A percentile compares a stretch with the other conserved stretches of the same genome.
Conservation (phyloP, 2,113 vertebrate species). For the Stigmatopora argus region DNA sequence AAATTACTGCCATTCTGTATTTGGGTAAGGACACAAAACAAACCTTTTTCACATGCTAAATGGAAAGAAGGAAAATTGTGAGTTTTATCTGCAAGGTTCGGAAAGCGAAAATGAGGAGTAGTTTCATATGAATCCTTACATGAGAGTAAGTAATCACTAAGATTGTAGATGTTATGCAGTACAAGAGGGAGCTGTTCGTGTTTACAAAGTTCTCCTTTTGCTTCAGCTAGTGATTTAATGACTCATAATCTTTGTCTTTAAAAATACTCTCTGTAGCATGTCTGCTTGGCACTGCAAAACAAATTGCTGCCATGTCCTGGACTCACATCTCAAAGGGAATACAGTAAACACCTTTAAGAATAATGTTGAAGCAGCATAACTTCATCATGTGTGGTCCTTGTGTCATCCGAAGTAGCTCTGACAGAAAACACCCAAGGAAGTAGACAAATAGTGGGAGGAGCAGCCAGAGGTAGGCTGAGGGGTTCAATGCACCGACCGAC, state of each 20-base stretch:
- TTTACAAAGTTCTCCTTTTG: slow-evolving; percentile 56
- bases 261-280: slow-evolving; percentile 43
- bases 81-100: slow-evolving; percentile 7
- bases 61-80: background rate
- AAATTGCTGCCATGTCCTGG: slow-evolving; percentile 46
- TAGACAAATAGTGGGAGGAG: slow-evolving; percentile 21
- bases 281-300: slow-evolving; percentile 41
- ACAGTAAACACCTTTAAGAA: slow-evolving; percentile 64
- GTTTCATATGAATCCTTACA: slow-evolving; percentile 14
- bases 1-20: background rate
- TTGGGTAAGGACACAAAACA: background rate
- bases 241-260: slow-evolving; percentile 44
- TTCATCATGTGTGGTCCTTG: slow-evolving; percentile 71
- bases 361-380: slow-evolving; percentile 60
- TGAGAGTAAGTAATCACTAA: slow-evolving; percentile 45
- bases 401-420: slow-evolving; percentile 55
- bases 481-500: slow-evolving; percentile 43
- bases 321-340: slow-evolving; percentile 56
- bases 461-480: slow-evolving; percentile 21
- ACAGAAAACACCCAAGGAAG: slow-evolving; percentile 36
- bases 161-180: slow-evolving; percentile 42
- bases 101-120: background rate
- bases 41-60: background rate
- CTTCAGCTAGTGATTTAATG: slow-evolving; percentile 55
- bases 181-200: slow-evolving; percentile 50